Evolutionary conservation across 2,113 vertebrate species (phyloP), one percentile per base, ranked within the genome.

Genomic region (Heloderma charlesbogerti): DNA sequence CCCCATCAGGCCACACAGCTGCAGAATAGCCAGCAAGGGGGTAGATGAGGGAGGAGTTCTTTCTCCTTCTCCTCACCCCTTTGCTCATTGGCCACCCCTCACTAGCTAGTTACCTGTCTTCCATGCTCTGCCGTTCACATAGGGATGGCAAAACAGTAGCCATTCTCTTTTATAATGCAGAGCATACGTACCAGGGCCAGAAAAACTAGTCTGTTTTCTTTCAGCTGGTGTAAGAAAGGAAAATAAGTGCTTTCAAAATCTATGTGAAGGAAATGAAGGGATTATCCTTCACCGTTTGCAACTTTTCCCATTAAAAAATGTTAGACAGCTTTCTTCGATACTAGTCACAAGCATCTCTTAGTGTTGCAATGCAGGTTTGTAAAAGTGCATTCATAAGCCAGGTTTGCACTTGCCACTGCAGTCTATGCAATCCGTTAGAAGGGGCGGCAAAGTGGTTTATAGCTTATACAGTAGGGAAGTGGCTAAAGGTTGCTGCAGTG

Each of bases 231-330:
- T 16, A 92, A 25, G 51, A 71, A 34, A 91, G 34, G n/a, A 80
- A 89, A 1, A 1, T 10, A 69, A 71, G 45, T 91, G 40, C 84
- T 79, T 67, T 69, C 60, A 67, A 90, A 83, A 6, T 54, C 4
- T 86, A 92, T 89, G 89, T 88, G 0, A 86, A 94, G 72, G 88
- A 82, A 93, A 69, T 78, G 77, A 48, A 9, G 57, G 86, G 92
- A 91, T 89, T 87, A 83, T 9, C 75, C 88, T 90, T 86, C 84
- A 1, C 77, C 74, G 69, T 95, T 92, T 93, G 67, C 94, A 88
- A 12, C 88, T 87, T 93, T 74, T 86, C 89, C 22, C 90, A 0
- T 0, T 89, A 40, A 86, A n/a, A 91, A 93, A 72, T 90, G 94
- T 95, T 86, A 84, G 85, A 89, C 90, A 92, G n/a, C n/a, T 72